phyloP scores from a whole-genome alignment of 2,888 invertebrate genomes.

The Marasmarcha lunaedactyla region DNA sequence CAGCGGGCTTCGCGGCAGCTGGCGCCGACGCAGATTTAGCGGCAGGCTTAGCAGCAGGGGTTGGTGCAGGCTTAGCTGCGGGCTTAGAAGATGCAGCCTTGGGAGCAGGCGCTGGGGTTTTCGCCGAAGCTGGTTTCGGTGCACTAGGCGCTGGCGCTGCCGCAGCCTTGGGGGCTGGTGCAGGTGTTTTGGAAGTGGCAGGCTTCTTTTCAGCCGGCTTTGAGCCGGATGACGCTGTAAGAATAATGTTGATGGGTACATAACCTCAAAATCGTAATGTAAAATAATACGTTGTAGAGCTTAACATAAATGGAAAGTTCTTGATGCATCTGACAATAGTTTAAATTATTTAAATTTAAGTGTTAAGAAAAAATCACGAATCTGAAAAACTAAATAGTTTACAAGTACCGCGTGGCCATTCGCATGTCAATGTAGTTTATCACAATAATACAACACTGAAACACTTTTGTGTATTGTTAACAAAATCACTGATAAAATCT shows the following conservation, averaged over 20 bases:
- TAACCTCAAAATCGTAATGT: slow-evolving; percentile 31
- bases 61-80: slow-evolving; percentile 56
- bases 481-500: too few relatives aligned
- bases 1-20: slow-evolving; percentile 43
- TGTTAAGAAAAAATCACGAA: too few relatives aligned
- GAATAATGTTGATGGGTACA: slow-evolving; percentile 7
- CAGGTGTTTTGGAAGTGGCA: slow-evolving; percentile 51
- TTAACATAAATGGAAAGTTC: slow-evolving; percentile 6
- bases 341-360: too few relatives aligned
- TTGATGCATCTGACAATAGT: too few relatives aligned
- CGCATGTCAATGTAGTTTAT: too few relatives aligned
- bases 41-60: slow-evolving; percentile 55
- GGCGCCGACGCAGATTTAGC: slow-evolving; percentile 14
- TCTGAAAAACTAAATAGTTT: too few relatives aligned
- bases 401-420: slow-evolving; percentile 5
- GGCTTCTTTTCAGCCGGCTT: slow-evolving; percentile 61
- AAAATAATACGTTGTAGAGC: neutral
- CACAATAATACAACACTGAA: neutral
- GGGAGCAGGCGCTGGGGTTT: slow-evolving; percentile 54
- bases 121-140: slow-evolving; percentile 35
- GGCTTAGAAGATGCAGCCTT: slow-evolving; percentile 49
- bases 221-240: slow-evolving; percentile 42
- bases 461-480: too few relatives aligned
- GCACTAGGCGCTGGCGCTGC: slow-evolving; percentile 34
- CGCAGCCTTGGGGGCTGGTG: slow-evolving; percentile 53